Conservation (phyloP, 2,797 vertebrate species). For the Aulostomus chinensis region DNA sequence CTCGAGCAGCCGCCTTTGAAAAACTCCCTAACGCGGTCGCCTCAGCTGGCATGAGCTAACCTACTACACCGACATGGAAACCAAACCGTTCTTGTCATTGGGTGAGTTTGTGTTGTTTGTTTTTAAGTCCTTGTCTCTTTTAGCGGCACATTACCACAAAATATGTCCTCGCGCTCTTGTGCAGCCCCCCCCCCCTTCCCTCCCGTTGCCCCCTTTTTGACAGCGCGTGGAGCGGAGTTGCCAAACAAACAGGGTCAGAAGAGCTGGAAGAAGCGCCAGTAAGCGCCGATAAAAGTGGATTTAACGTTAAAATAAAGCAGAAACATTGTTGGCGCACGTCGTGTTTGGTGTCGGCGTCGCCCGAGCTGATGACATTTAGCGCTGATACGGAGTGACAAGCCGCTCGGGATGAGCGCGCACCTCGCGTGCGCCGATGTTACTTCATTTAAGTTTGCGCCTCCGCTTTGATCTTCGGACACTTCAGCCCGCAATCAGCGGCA, state of each 20-base stretch:
- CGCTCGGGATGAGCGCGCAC: slow-evolving; percentile 14
- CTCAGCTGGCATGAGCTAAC: slow-evolving; percentile 90
- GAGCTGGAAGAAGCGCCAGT: too few species aligned
- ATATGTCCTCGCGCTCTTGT: too few species aligned
- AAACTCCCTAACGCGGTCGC: slow-evolving; percentile 63
- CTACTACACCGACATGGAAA: slow-evolving; percentile 87
- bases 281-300: too few species aligned
- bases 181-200: too few species aligned
- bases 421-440: slow-evolving; percentile 40
- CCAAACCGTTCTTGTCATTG: slow-evolving; percentile 96
- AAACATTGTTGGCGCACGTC: too few species aligned
- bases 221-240: too few species aligned
- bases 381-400: slow-evolving; percentile 48
- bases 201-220: too few species aligned
- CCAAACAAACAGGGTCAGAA: too few species aligned
- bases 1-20: slow-evolving; percentile 45
- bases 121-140: not conserved
- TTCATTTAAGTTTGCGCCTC: slow-evolving; percentile 19
- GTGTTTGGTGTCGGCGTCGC: not conserved
- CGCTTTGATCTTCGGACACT: too few species aligned
- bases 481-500: too few species aligned
- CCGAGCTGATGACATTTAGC: slow-evolving; percentile 59
- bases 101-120: slow-evolving; percentile 83
- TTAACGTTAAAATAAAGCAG: not conserved
- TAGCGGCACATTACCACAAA: too few species aligned